Evolutionary conservation across 2,797 vertebrate species (phyloP).

Genomic region (Xerus rutilus): DNA sequence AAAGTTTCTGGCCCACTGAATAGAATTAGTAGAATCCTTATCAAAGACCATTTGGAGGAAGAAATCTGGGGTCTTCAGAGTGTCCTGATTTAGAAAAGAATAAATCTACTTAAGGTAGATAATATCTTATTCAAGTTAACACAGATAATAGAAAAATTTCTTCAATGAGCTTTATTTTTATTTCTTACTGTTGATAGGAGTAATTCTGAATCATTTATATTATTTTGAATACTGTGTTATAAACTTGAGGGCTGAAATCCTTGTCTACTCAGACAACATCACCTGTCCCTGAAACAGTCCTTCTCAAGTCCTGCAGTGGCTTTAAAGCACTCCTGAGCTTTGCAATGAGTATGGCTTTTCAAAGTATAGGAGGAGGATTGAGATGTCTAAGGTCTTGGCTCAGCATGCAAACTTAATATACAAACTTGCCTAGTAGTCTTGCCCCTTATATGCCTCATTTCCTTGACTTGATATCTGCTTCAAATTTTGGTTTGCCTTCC

Average conservation of each 20-base stretch:
- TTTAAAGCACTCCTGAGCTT: conserved; percentile 1
- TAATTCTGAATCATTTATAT: conserved; percentile 27
- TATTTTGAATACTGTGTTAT: neutral
- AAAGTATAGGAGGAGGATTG: neutral
- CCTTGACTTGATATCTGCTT: neutral
- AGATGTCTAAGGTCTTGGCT: neutral
- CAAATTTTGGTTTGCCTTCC: neutral
- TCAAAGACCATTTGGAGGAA: neutral
- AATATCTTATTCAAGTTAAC: neutral
- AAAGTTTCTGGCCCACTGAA: neutral
- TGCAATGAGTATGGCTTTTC: neutral
- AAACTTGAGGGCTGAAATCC: neutral
- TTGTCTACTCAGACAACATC: neutral
- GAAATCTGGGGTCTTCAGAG: neutral
- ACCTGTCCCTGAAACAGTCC: neutral
- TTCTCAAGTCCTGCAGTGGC: neutral
- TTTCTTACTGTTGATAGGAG: neutral
- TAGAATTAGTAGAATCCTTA: neutral
- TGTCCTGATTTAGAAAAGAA: conserved; percentile 19
- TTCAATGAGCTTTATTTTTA: neutral
- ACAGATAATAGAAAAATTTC: neutral
- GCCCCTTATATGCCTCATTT: neutral
- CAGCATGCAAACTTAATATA: neutral
- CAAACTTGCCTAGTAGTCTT: neutral
- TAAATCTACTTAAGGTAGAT: conserved; percentile 16